Base-by-base conservation (phyloP, 1,140 invertebrate species). In the Papilio xuthus region DNA sequence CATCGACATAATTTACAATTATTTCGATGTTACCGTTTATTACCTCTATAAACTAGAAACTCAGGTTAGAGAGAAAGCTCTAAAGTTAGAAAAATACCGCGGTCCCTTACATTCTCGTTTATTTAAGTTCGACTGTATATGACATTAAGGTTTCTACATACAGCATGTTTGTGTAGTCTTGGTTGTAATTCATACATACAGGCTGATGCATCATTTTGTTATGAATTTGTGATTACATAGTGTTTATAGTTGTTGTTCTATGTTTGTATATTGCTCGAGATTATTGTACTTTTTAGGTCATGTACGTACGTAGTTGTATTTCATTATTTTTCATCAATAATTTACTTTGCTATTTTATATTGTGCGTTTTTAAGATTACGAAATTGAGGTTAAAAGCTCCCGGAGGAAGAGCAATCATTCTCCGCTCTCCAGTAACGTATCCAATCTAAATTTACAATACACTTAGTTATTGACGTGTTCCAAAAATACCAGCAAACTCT, bases 401-500 rank as follows among this genome's bases (percentile, higher is more conserved):
- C 42, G 18, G 42, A 72, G 70, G 41, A 73, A 47, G 23, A 50
- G 37, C 71, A 73, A 50, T 72, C 41, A 72, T 47, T 73, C 71
- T 7, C 42, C 71, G 71, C 37, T 23, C 71, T 73, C 71, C 71
- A 42, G 41, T 82, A 82, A 85, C 79, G 84, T 83, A 82, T 78
- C 80, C 60, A 53, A 50, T 79, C 84, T 87, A 91, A 88, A 91
- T 87, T 89, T 91, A 91, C 88, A 84, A 86, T 87, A 89, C 88
- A 90, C 90, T 91, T 90, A 91, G 85, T 92, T 93, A 93, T 93
- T 93, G 91, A 93, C 91, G 92, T 88, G 90, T 90, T 92, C 91
- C 90, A 91, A 92, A 93, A 93, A 93, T 93, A 93, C 83, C 81
- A 78, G 77, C 82, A 85, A 67, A 67, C 85, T 85, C 86, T 88